Evolutionary conservation across 2,113 vertebrate species (phyloP).

Genomic region (Eubucco bourcierii): DNA sequence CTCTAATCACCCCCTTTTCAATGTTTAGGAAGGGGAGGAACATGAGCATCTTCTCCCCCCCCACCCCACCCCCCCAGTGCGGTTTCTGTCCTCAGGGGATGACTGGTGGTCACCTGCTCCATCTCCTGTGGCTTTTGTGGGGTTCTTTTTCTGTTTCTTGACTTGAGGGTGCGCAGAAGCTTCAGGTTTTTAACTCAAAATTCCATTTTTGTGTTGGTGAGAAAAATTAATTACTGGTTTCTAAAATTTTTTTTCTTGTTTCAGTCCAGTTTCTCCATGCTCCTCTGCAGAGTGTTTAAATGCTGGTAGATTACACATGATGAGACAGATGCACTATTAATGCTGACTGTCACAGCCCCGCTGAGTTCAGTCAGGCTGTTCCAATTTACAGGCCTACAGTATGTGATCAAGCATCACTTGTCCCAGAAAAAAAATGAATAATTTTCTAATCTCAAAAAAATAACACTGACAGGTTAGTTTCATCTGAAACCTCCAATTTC

Average conservation of each 20-base stretch:
- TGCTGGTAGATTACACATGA: not conserved
- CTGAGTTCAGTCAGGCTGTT: not conserved
- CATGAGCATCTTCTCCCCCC: too few relatives aligned
- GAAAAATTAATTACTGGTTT: not conserved
- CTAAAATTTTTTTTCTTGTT: not conserved
- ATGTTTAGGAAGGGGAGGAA: too few relatives aligned
- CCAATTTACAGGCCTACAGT: not conserved
- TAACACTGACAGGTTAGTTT: not conserved
- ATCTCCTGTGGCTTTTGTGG: accelerated
- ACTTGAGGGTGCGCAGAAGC: not conserved
- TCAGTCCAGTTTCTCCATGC: not conserved
- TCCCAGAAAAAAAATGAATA: not conserved
- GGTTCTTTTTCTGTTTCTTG: not conserved
- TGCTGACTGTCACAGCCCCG: not conserved
- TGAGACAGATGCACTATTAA: not conserved
- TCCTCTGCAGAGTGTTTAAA: not conserved
- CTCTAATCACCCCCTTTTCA: not conserved
- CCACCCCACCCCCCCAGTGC: too few relatives aligned
- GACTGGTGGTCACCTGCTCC: accelerated
- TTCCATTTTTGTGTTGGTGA: not conserved
- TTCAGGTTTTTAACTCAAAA: not conserved
- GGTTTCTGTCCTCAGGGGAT: not conserved
- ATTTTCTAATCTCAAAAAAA: not conserved
- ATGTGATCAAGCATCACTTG: not conserved
- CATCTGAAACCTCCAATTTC: not conserved